Conservation (phyloP, 2,888 invertebrate species). For the Creontiades dilutus region DNA sequence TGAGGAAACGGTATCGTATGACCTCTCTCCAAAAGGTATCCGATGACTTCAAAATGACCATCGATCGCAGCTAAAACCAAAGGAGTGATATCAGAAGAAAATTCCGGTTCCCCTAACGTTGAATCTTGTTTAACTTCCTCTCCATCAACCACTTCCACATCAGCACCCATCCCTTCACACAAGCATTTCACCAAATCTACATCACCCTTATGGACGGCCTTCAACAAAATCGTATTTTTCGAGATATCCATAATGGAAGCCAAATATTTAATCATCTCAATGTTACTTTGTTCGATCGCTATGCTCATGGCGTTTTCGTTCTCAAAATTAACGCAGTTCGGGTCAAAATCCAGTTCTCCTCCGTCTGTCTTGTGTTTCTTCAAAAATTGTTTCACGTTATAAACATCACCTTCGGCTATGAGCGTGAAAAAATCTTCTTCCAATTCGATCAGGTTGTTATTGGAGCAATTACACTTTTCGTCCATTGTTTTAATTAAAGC, state of each 20-base stretch:
- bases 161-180: constrained; percentile 77
- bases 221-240: constrained; percentile 84
- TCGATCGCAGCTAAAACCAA: constrained; percentile 85
- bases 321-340: constrained; percentile 33
- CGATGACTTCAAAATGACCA: constrained; percentile 86
- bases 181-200: constrained; percentile 18
- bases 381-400: constrained; percentile 23
- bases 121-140: constrained; percentile 80
- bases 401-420: constrained; percentile 16
- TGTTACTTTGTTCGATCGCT: constrained; percentile 83
- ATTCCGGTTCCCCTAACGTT: constrained; percentile 79
- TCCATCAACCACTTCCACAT: constrained; percentile 80
- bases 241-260: constrained; percentile 82
- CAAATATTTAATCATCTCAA: constrained; percentile 84
- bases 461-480: no score
- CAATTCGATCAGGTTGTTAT: no score
- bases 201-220: constrained; percentile 81
- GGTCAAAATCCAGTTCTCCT: neutral
- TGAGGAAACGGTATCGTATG: constrained; percentile 85
- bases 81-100: constrained; percentile 85
- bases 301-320: constrained; percentile 83
- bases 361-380: neutral
- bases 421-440: constrained; percentile 51
- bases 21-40: constrained; percentile 83
- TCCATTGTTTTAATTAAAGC: no score